Evolutionary conservation across 1,140 invertebrate genomes (phyloP), one percentile per base, ranked within the genome.

Genomic region (Drosophila quadrilineata): DNA sequence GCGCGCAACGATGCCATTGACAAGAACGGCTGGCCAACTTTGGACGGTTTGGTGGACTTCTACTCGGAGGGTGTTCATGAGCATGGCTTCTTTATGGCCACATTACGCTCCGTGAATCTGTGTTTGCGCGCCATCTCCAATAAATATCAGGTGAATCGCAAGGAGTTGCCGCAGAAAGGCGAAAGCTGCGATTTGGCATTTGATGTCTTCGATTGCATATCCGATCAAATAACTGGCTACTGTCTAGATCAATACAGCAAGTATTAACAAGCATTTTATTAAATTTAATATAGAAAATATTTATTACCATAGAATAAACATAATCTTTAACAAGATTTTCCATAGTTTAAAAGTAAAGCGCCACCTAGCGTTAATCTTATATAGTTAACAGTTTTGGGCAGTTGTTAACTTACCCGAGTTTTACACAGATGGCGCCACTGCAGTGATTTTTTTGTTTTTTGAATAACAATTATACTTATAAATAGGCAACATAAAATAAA

Each of bases 141-240:
- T 28, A 79, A 82, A 67, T 89, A 89, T 48, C 57, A 52, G n/a
- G 71, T 89, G 6, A 60, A 84, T 63, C 85, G 88, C 28, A 66
- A 70, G 21, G 50, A 80, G 31, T 21, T 76, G 48, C 88, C 88
- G 36, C 93, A 93, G 85, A 91, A 91, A 71, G 93, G 93, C 3
- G 92, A 92, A 70, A 93, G 93, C 58, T 94, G 94, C 75, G 93
- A 94, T 73, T 90, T 94, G 24, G 93, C 94, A 1, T 94, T 94
- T 85, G 93, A 94, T 88, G 93, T 94, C 43, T 94, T 94, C 87
- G 93, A 94, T 74, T 94, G 94, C 74, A 93, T 94, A 59, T 94
- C 93, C 8, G 93, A 94, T 86, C 91, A 93, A 79, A 94, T 94
- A 58, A 93, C 92, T 19, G 92, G 93, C 54, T 94, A 93, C 84